phyloP scores from a whole-genome alignment of 2,797 vertebrate species.

The Odontamblyopus lacepedii region DNA sequence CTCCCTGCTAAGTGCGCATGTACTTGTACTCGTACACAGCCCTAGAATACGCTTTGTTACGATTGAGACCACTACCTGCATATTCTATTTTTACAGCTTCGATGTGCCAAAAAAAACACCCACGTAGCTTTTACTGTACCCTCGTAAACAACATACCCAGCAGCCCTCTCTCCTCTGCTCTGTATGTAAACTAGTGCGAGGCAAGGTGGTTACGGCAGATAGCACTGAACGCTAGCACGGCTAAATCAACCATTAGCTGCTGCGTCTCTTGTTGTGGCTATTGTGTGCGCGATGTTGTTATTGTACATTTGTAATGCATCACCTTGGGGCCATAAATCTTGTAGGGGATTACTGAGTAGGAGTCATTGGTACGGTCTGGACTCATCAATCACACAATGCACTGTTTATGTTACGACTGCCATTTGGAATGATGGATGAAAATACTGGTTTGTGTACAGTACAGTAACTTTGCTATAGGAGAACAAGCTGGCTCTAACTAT shows the following conservation, averaged over 20 bases:
- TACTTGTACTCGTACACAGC: too few species aligned
- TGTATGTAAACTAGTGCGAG: constrained; percentile 32
- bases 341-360: constrained; percentile 56
- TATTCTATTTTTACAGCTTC: constrained; percentile 33
- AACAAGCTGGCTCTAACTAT: constrained; percentile 20
- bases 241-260: constrained; percentile 59
- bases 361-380: constrained; percentile 61
- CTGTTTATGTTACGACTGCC: constrained; percentile 71
- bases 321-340: constrained; percentile 61
- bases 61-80: constrained; percentile 46
- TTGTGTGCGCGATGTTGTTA: constrained; percentile 57
- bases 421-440: constrained; percentile 69
- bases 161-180: constrained; percentile 32
- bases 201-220: constrained; percentile 43
- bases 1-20: too few species aligned
- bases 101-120: constrained; percentile 53
- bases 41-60: constrained; percentile 5
- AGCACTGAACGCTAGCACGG: constrained; percentile 48
- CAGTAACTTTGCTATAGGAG: constrained; percentile 35
- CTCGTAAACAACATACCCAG: constrained; percentile 35
- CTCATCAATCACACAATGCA: constrained; percentile 68
- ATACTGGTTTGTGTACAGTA: constrained; percentile 62
- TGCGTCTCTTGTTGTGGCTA: constrained; percentile 37
- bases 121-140: constrained; percentile 29
- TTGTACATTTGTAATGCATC: constrained; percentile 62